Conservation (phyloP, 2,888 invertebrate genomes). For the Siphonodentalium dalli region DNA sequence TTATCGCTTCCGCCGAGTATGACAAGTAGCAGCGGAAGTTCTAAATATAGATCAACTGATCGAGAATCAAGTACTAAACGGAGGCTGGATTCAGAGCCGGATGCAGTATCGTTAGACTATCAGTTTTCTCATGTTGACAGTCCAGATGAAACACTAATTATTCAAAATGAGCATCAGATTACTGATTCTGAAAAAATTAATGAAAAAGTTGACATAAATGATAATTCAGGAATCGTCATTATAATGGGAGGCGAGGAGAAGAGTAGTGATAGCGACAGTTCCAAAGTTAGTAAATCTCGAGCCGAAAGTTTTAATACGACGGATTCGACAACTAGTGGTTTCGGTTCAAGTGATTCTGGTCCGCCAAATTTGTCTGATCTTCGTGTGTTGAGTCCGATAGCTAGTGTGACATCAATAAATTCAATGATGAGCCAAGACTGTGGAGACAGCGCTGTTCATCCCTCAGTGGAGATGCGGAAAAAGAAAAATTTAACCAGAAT, state of each 20-base stretch:
- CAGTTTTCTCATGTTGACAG: too few species aligned
- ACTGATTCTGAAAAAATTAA: too few species aligned
- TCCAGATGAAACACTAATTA: too few species aligned
- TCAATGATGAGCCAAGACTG: conserved; percentile 38
- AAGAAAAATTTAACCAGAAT: conserved; percentile 56
- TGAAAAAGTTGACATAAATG: not conserved
- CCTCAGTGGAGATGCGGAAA: conserved; percentile 53
- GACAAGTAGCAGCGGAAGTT: too few species aligned
- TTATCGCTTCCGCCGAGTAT: conserved; percentile 36
- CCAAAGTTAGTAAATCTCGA: conserved; percentile 65
- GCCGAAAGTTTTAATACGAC: conserved; percentile 71
- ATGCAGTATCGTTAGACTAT: too few species aligned
- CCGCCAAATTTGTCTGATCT: conserved; percentile 32
- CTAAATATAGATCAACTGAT: too few species aligned
- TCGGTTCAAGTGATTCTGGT: conserved; percentile 81
- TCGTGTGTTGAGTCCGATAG: conserved; percentile 80
- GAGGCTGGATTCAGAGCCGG: too few species aligned
- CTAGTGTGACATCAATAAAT: conserved; percentile 74
- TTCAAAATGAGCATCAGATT: too few species aligned
- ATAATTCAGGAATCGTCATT: not conserved
- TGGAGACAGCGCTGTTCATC: conserved; percentile 61
- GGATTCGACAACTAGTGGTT: conserved; percentile 81
- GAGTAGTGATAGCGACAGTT: conserved; percentile 56
- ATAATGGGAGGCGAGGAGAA: conserved; percentile 20
- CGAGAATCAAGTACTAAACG: too few species aligned